These are phyloP conservation scores for Drosophila tsacasi DNA, from an alignment of 1,140 invertebrate genomes.

Conservation along the genomic window DNA sequence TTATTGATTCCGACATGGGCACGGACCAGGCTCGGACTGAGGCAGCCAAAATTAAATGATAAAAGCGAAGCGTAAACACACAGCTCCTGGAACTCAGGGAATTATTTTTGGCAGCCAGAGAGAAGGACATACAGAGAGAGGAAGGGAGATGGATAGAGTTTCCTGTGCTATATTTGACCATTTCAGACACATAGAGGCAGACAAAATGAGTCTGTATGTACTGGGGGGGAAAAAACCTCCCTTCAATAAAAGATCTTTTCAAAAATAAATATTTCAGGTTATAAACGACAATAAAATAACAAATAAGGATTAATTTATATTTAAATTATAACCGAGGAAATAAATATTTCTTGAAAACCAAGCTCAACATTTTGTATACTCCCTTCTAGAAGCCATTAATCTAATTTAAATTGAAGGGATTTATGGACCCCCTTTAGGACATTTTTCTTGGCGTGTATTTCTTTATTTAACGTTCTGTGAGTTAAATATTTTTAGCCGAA, in stretches of 20 bases:
- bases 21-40: constrained; percentile 35
- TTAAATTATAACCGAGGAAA: too few species aligned
- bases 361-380: not conserved
- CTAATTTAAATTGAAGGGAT: not conserved
- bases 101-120: constrained; percentile 66
- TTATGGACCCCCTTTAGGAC: not conserved
- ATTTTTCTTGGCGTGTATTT: constrained; percentile 23
- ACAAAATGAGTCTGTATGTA: constrained; percentile 14
- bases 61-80: constrained; percentile 57
- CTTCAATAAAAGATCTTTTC: not conserved
- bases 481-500: constrained; percentile 81
- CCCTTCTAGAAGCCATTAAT: not conserved
- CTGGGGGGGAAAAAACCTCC: not conserved
- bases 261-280: not conserved
- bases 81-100: constrained; percentile 36
- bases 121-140: not conserved
- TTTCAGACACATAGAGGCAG: constrained; percentile 34
- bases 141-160: constrained; percentile 33
- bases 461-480: constrained; percentile 54
- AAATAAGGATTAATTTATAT: too few species aligned
- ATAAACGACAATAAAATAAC: rapidly evolving
- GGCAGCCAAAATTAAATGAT: constrained; percentile 75
- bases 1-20: constrained; percentile 70
- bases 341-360: too few species aligned
- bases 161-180: constrained; percentile 69